A percentile compares a stretch with the other conserved stretches of the same genome.
Conservation (phyloP, 2,113 vertebrate species). For the Lampris incognitus region DNA sequence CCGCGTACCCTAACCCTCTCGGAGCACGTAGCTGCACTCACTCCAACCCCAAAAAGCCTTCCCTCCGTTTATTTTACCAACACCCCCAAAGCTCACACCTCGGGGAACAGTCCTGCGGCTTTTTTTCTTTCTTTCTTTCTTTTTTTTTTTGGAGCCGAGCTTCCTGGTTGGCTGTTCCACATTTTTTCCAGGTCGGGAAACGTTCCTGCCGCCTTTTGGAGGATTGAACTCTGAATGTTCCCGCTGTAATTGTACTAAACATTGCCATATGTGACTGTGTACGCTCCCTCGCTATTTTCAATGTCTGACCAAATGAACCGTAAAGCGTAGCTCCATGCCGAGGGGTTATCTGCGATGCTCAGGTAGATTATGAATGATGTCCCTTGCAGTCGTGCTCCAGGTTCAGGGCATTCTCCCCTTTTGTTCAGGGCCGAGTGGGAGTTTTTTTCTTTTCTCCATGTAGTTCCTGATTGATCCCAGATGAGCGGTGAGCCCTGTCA, state of each 20-base stretch:
- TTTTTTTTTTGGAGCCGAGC: slow-evolving; percentile 36
- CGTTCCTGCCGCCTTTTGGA: slow-evolving; percentile 38
- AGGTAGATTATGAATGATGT: slow-evolving; percentile 53
- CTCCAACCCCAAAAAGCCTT: slow-evolving; percentile 32
- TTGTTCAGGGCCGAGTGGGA: slow-evolving; percentile 46
- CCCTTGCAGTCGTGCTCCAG: slow-evolving; percentile 25
- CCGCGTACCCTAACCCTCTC: neutral
- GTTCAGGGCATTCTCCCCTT: slow-evolving; percentile 25
- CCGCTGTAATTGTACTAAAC: slow-evolving; percentile 68
- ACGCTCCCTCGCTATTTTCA: slow-evolving; percentile 36
- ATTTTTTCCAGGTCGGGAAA: slow-evolving; percentile 58
- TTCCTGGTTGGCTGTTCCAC: slow-evolving; percentile 54
- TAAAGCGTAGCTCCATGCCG: slow-evolving; percentile 54
- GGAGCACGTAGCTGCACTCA: slow-evolving; percentile 9
- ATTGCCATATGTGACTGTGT: slow-evolving; percentile 65
- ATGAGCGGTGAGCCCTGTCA: slow-evolving; percentile 72
- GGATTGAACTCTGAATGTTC: slow-evolving; percentile 67
- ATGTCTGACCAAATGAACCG: slow-evolving; percentile 42
- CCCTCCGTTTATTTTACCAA: slow-evolving; percentile 68
- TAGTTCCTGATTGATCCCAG: slow-evolving; percentile 75
- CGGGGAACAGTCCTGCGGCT: slow-evolving; percentile 42
- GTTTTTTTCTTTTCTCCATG: slow-evolving; percentile 47
- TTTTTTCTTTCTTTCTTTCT: neutral
- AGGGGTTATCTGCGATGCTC: slow-evolving; percentile 60
- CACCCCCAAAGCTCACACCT: slow-evolving; percentile 62